A percentile compares a stretch with the other conserved stretches of the same genome.
Conservation (phyloP, 2,797 vertebrate genomes). For the Megalops cyprinoides region DNA sequence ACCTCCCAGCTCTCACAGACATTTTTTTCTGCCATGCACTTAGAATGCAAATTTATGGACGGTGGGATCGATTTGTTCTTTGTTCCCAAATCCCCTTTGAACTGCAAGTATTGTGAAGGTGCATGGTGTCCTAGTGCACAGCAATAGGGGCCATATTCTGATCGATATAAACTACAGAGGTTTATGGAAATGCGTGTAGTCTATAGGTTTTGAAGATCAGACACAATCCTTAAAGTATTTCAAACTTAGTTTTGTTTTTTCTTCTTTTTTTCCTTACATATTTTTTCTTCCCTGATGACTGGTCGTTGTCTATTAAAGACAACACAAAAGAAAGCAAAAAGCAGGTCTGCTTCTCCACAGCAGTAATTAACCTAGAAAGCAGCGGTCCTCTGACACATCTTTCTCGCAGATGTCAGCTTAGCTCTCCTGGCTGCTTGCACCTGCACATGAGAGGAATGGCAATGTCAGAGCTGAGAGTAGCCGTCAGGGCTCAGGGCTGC, state of each 20-base stretch:
- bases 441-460: constrained; percentile 44
- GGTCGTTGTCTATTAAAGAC: background rate
- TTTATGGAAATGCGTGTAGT: background rate
- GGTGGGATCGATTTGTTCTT: constrained; percentile 36
- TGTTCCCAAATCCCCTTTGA: constrained; percentile 35
- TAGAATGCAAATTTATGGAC: constrained; percentile 44
- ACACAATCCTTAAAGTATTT: background rate
- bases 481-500: constrained; percentile 16
- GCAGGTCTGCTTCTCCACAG: constrained; percentile 35
- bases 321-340: constrained; percentile 7
- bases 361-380: constrained; percentile 49
- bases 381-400: constrained; percentile 45
- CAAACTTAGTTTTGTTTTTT: background rate
- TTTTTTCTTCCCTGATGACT: background rate
- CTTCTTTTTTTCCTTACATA: no score
- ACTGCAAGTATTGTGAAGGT: constrained; percentile 14
- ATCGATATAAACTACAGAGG: constrained; percentile 24
- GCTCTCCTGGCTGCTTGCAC: constrained; percentile 35
- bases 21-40: background rate
- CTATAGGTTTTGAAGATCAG: background rate
- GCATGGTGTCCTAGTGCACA: constrained; percentile 32
- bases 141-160: constrained; percentile 34
- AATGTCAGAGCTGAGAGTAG: constrained; percentile 23
- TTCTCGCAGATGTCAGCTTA: constrained; percentile 31
- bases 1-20: background rate